Conservation (phyloP, 2,888 invertebrate species). For the Hoplodrina ambigua region DNA sequence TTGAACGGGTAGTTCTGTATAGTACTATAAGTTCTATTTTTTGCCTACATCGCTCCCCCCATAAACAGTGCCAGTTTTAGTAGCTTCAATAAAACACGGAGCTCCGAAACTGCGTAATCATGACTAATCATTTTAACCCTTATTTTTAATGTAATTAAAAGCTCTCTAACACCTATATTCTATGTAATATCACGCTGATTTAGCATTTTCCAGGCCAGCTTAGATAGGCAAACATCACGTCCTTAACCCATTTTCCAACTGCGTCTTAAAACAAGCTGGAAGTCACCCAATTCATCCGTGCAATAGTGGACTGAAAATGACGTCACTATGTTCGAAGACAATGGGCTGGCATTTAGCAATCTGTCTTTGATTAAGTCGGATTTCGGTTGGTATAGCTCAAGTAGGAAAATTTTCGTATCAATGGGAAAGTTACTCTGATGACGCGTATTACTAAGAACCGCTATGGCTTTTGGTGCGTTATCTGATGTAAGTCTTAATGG, state of each 20-base stretch:
- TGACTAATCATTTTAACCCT: neutral
- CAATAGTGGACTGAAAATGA: constrained; percentile 50
- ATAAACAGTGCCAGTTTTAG: neutral
- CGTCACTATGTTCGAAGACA: constrained; percentile 54
- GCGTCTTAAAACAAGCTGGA: constrained; percentile 49
- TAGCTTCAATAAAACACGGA: neutral
- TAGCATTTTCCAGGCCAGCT: constrained; percentile 9
- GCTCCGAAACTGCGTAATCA: neutral
- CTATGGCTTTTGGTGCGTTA: neutral
- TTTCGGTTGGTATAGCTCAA: constrained; percentile 16
- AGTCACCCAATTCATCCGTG: constrained; percentile 55
- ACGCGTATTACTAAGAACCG: neutral
- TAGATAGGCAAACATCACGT: constrained; percentile 25
- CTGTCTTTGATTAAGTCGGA: constrained; percentile 43
- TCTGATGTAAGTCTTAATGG: neutral
- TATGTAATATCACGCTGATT: constrained; percentile 21
- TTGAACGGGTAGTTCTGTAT: too few species aligned
- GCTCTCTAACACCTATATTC: neutral
- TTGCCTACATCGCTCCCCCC: neutral
- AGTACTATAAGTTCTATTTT: neutral
- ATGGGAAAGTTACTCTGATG: neutral
- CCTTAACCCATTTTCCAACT: constrained; percentile 54
- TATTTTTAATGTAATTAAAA: constrained; percentile 17
- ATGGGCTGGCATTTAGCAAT: constrained; percentile 40
- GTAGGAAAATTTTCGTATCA: neutral